phyloP scores from a whole-genome alignment of 2,113 vertebrate genomes.

The Neoarius graeffei region DNA sequence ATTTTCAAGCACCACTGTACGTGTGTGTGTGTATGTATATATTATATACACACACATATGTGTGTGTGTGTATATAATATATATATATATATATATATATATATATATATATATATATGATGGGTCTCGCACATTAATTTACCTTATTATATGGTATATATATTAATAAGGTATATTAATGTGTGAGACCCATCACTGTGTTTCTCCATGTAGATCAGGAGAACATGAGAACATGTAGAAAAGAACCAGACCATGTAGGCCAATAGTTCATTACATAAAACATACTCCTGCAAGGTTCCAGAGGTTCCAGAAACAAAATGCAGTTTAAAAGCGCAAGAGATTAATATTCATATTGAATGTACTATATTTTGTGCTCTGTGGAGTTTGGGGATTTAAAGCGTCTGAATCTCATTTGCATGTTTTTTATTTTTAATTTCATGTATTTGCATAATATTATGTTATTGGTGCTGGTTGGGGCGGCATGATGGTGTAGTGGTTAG shows the following conservation, averaged over 20 bases:
- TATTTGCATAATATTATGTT: neutral
- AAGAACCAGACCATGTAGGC: conserved; percentile 22
- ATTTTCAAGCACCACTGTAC: too few species aligned
- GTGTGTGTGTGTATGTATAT: too few species aligned
- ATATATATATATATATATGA: too few species aligned
- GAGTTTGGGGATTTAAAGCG: neutral
- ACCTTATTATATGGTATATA: too few species aligned
- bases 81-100: too few species aligned
- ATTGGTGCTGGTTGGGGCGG: too few species aligned
- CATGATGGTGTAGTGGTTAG: too few species aligned
- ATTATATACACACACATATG: too few species aligned
- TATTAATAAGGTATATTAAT: neutral
- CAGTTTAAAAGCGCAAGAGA: neutral
- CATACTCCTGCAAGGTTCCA: neutral
- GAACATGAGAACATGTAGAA: neutral
- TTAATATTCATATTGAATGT: conserved; percentile 9
- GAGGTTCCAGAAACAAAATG: neutral
- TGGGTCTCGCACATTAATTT: too few species aligned
- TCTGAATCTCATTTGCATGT: neutral
- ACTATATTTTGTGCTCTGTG: neutral
- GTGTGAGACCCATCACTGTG: neutral
- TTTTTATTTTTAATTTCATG: neutral
- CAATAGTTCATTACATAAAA: conserved; percentile 23
- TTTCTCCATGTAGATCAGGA: conserved; percentile 41
- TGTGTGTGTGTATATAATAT: too few species aligned